Conservation (phyloP, 2,113 vertebrate species). For the Opisthocomus hoazin region DNA sequence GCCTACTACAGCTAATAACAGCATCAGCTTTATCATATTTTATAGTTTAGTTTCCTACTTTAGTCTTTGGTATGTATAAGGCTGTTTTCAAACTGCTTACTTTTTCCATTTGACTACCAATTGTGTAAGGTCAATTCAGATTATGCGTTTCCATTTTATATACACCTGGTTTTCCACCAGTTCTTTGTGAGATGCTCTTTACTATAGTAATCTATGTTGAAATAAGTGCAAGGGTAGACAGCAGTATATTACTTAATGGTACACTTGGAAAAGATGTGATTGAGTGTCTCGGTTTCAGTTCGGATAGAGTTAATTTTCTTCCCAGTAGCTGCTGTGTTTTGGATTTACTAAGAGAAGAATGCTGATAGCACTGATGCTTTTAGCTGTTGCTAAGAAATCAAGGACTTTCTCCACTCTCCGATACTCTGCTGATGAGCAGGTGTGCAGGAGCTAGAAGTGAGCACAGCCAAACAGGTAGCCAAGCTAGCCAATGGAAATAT, state of each 20-base stretch:
- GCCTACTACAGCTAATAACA: neutral
- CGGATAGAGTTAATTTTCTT: too few species aligned
- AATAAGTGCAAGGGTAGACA: neutral
- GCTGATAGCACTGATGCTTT: too few species aligned
- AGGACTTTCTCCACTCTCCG: too few species aligned
- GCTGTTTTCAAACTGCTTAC: neutral
- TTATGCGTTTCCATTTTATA: neutral
- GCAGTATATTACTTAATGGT: neutral
- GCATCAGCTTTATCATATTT: neutral
- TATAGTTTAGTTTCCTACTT: neutral
- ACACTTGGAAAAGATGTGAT: neutral
- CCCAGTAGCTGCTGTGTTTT: too few species aligned
- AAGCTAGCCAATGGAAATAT: too few species aligned
- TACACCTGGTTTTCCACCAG: neutral
- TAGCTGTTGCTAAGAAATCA: too few species aligned
- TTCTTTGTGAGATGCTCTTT: neutral
- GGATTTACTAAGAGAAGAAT: too few species aligned
- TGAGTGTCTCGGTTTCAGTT: neutral
- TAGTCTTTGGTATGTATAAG: neutral
- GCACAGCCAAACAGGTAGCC: too few species aligned
- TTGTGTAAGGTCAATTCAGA: neutral
- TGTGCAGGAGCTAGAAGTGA: too few species aligned
- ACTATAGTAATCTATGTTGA: fast-evolving
- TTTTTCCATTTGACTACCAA: neutral
- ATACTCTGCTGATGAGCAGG: too few species aligned